Conservation (phyloP, 2,113 vertebrate species). For the Siniperca chuatsi region DNA sequence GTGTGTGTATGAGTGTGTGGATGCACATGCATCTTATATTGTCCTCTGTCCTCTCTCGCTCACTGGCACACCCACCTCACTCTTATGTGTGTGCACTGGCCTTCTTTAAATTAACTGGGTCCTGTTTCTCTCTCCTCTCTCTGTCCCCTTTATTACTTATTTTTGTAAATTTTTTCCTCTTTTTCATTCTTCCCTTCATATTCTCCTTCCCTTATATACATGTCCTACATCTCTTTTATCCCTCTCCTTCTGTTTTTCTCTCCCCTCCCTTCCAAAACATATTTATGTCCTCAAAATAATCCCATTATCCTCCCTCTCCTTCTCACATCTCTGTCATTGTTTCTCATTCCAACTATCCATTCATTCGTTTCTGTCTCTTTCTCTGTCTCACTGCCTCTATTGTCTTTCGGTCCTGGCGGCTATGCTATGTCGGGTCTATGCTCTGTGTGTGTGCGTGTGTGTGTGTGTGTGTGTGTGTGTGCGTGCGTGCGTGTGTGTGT, state of each 20-base stretch:
- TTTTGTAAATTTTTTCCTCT: background rate
- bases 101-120: conserved; percentile 51
- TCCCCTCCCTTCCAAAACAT: background rate
- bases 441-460: conserved; percentile 39
- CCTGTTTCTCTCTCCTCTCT: conserved; percentile 39
- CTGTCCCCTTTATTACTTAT: background rate
- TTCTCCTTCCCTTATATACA: background rate
- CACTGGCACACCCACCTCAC: conserved; percentile 22
- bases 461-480: conserved; percentile 38
- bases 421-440: conserved; percentile 47
- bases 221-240: background rate
- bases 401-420: conserved; percentile 45
- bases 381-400: conserved; percentile 1
- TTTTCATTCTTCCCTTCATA: background rate
- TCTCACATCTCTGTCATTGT: conserved; percentile 5
- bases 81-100: conserved; percentile 30
- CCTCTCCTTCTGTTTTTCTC: background rate
- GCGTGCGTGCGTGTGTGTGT: conserved; percentile 34
- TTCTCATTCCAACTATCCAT: background rate
- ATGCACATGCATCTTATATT: conserved; percentile 19
- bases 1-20: conserved; percentile 59
- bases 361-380: background rate
- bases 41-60: conserved; percentile 45
- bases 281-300: conserved; percentile 2
- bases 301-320: background rate